phyloP scores from a whole-genome alignment of 2,113 vertebrate species.

The Mystacornis crossleyi region DNA sequence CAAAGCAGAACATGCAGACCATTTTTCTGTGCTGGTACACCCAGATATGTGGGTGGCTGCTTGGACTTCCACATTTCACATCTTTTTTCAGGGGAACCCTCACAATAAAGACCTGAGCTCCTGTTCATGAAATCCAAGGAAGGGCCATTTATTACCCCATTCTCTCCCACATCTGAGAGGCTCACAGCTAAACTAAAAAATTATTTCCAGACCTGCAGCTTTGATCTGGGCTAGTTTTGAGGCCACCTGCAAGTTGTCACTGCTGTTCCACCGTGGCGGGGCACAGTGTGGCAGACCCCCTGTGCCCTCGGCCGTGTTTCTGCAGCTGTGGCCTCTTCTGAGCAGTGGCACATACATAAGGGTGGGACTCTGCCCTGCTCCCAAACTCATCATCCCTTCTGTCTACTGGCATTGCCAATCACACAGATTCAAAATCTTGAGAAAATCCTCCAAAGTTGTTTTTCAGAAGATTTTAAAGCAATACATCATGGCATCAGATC shows the following conservation, averaged over 20 bases:
- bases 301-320: accelerated
- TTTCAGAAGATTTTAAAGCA: not conserved
- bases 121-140: not conserved
- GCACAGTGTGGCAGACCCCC: not conserved
- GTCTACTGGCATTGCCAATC: not conserved
- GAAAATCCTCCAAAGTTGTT: not conserved
- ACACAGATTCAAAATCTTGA: not conserved
- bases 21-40: not conserved
- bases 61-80: not conserved
- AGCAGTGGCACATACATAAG: accelerated
- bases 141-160: not conserved
- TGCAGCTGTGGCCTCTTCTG: not conserved
- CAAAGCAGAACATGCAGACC: not conserved
- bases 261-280: accelerated
- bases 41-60: not conserved
- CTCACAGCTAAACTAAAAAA: not conserved
- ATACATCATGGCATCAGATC: not conserved
- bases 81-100: not conserved
- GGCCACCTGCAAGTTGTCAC: accelerated
- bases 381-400: not conserved
- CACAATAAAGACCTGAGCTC: not conserved
- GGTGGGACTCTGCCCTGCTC: not conserved
- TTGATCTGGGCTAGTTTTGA: not conserved
- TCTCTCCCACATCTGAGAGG: not conserved
- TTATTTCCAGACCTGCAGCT: not conserved